Percentiles rank a stretch among this genome's conserved stretches.
Evolutionary conservation across 1,140 invertebrate species (phyloP).

Genomic region (Drosophila guanche): DNA sequence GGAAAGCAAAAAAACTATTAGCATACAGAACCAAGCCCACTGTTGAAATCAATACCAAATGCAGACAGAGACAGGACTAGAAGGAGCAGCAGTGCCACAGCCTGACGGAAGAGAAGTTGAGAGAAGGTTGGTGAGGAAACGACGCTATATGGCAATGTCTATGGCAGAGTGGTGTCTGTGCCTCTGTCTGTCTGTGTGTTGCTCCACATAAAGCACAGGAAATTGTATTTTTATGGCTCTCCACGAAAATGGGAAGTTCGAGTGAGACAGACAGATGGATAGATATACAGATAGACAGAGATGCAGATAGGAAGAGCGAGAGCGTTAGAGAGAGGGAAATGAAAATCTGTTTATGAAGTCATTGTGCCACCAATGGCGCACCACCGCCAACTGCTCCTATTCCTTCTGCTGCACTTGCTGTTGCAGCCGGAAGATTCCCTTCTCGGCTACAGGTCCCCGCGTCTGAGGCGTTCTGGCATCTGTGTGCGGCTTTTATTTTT

Average conservation of each 20-base stretch:
- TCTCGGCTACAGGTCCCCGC: neutral
- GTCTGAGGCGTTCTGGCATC: conserved; percentile 29
- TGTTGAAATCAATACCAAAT: too few species aligned
- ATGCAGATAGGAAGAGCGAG: neutral
- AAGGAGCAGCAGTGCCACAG: conserved; percentile 1
- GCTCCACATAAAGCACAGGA: conserved; percentile 60
- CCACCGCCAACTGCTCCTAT: conserved; percentile 16
- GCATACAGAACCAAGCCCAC: conserved; percentile 15
- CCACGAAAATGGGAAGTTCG: conserved; percentile 15
- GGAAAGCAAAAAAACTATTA: conserved; percentile 27
- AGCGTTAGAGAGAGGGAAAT: conserved; percentile 45
- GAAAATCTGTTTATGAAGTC: conserved; percentile 78
- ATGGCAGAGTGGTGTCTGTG: conserved; percentile 2
- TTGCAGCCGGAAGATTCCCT: conserved; percentile 33
- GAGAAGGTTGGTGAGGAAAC: conserved; percentile 8
- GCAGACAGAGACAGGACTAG: neutral
- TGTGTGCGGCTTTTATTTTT: conserved; percentile 19
- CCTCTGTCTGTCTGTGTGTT: conserved; percentile 13
- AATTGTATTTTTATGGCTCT: conserved; percentile 65
- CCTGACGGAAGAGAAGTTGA: too few species aligned
- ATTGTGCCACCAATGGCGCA: conserved; percentile 63
- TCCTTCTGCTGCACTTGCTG: conserved; percentile 23
- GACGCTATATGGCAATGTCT: conserved; percentile 17
- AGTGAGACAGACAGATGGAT: too few species aligned
- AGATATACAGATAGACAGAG: conserved; percentile 10